Conservation (phyloP, 2,797 vertebrate species). For the Chiloscyllium punctatum region DNA sequence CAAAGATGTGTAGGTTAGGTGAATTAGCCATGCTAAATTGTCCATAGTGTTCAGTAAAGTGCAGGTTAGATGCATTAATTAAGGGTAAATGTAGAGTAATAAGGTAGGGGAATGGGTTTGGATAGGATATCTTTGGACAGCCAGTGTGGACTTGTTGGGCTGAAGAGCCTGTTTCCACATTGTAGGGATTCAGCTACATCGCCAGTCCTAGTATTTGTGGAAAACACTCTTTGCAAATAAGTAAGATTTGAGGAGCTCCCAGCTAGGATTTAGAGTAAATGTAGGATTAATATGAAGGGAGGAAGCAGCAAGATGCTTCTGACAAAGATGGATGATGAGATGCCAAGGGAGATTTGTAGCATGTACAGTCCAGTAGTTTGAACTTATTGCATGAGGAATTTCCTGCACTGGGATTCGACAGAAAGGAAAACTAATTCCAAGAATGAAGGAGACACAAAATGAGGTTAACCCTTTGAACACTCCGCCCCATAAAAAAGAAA, state of each 20-base stretch:
- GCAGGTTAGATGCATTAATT: too few species aligned
- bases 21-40: too few species aligned
- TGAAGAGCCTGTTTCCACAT: too few species aligned
- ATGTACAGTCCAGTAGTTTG: not conserved
- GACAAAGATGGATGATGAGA: not conserved
- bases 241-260: not conserved
- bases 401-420: not conserved
- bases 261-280: not conserved
- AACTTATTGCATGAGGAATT: conserved; percentile 10
- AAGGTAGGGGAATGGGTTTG: too few species aligned
- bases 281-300: not conserved
- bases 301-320: not conserved
- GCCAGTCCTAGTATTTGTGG: too few species aligned
- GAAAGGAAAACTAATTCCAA: not conserved
- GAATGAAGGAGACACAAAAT: not conserved
- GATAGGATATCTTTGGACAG: too few species aligned
- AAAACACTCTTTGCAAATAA: too few species aligned
- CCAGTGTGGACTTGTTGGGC: too few species aligned
- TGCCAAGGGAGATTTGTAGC: not conserved
- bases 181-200: too few species aligned
- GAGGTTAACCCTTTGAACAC: not conserved
- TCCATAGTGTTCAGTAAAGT: too few species aligned
- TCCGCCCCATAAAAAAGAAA: not conserved
- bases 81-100: too few species aligned
- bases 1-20: too few species aligned